Base-by-base conservation (phyloP, 2,797 vertebrate genomes). In the Mycteria americana region DNA sequence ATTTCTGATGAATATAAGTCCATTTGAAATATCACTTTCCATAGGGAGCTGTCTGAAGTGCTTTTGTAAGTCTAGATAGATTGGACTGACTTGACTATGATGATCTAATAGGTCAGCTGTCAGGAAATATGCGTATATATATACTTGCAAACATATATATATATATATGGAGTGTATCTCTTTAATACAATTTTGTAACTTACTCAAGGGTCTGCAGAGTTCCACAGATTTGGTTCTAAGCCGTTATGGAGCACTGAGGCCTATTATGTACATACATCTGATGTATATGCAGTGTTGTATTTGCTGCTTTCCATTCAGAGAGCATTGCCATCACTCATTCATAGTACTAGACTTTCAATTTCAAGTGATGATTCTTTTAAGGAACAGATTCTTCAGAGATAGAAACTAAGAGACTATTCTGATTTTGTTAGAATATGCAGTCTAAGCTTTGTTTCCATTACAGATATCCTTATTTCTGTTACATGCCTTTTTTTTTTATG, bases 211-310 rank as follows among this genome's bases (percentile, higher is more conserved):
- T 59, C 43, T 51, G 18, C 3, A 7, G 17, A 70, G 12, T 67
- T 95, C 10, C 35, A 28, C 14, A 21, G 13, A 35, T 83, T 78
- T 72, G 16, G 13, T n/a, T 80, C 25, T 41, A 37, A 48, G 30
- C 2, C 3, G 1, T 39, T 68, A 39, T 25, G 18, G 13, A 85
- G 4, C 63, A 18, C 9, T 4, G 2, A 64, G 16, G 2, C 4
- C 12, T 87, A 4, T 9, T 37, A 51, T 18, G 12, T 39, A 15
- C 33, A 30, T 48, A 33, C 4, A 63, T 17, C 15, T 18, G 18
- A 39, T 24, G 11, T 78, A 37, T 8, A 18, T 13, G 31, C 5
- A 51, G 16, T 28, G 14, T 7, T 73, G 19, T 60, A 28, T 48
- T 68, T 72, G 16, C 4, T 46, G 6, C 15, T 72, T 23, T 51